A percentile compares a stretch with the other conserved stretches of the same genome.
phyloP scores from a whole-genome alignment of 2,888 invertebrate genomes.

The Stenodema calcarata region DNA sequence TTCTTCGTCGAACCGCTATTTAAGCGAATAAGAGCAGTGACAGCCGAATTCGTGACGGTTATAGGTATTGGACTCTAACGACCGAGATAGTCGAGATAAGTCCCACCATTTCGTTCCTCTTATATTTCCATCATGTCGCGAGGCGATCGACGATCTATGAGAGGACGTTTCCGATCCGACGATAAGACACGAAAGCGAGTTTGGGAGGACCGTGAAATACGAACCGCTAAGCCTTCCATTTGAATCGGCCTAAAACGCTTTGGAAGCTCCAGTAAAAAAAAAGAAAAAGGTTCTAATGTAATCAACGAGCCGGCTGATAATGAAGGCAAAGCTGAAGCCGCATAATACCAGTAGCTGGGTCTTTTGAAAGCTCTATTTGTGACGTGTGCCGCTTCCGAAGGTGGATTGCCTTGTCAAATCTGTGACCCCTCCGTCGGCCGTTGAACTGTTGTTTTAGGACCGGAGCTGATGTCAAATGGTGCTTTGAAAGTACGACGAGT shows the following conservation, averaged over 20 bases:
- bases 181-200: background rate
- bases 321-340: background rate
- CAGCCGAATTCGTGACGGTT: no score
- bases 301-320: slow-evolving; percentile 15
- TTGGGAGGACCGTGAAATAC: background rate
- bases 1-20: no score
- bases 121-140: no score
- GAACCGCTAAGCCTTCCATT: background rate
- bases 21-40: no score
- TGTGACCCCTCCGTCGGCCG: slow-evolving; percentile 4
- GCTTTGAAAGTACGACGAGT: background rate
- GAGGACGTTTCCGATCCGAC: background rate
- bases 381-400: slow-evolving; percentile 13
- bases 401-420: slow-evolving; percentile 12
- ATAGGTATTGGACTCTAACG: no score
- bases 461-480: background rate
- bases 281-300: background rate
- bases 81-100: no score
- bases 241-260: background rate
- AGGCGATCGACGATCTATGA: no score
- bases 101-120: no score
- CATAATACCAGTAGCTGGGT: slow-evolving; percentile 15
- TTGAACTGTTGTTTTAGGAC: background rate
- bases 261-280: background rate
- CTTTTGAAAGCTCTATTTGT: slow-evolving; percentile 21